These are phyloP conservation scores for Cheiracanthium punctorium DNA, from an alignment of 2,888 invertebrate genomes.

Conservation along the genomic window DNA sequence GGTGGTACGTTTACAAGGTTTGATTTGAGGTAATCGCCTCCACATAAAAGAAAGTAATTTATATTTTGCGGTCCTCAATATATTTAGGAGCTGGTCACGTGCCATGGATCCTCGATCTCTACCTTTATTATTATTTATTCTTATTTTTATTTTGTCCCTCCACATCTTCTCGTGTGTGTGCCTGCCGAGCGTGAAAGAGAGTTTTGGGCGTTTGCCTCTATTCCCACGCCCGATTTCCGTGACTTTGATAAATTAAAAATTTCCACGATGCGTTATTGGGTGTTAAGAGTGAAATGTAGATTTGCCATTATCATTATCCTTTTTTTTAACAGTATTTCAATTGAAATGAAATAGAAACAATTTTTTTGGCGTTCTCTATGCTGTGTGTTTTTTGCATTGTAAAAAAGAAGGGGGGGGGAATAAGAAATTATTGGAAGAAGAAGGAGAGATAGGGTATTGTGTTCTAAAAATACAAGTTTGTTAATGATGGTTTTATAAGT, in stretches of 20 bases:
- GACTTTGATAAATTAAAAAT: slow-evolving; percentile 14
- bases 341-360: too few relatives aligned
- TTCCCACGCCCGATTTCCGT: slow-evolving; percentile 57
- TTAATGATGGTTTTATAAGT: too few relatives aligned
- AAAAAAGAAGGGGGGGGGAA: too few relatives aligned
- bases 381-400: too few relatives aligned
- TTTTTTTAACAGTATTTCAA: too few relatives aligned
- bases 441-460: too few relatives aligned
- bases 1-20: not conserved
- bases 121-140: not conserved
- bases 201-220: slow-evolving; percentile 49
- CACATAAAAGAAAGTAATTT: not conserved
- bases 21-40: not conserved
- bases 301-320: too few relatives aligned
- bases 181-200: slow-evolving; percentile 24
- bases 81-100: not conserved
- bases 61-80: not conserved
- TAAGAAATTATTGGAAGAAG: too few relatives aligned
- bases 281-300: too few relatives aligned
- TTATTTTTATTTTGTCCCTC: not conserved
- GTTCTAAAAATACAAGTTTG: too few relatives aligned
- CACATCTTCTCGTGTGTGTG: not conserved
- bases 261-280: not conserved
- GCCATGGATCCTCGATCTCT: not conserved
- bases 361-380: too few relatives aligned